Evolutionary conservation across 1,140 invertebrate species (phyloP).

Genomic region (Drosophila cardini): DNA sequence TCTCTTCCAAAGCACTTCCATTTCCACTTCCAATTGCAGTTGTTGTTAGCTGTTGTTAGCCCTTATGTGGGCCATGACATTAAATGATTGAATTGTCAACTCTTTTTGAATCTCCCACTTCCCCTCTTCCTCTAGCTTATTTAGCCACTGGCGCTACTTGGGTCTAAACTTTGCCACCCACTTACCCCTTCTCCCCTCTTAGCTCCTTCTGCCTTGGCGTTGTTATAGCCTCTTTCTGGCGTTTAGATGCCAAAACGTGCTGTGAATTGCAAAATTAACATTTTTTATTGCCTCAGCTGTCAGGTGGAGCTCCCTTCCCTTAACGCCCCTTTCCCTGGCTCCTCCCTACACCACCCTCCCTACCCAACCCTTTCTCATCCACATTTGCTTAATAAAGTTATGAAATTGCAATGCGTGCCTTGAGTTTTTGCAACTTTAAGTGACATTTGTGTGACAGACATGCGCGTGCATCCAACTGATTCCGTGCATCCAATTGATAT

Average conservation of each 20-base stretch:
- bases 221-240: slow-evolving; percentile 34
- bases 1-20: slow-evolving; percentile 1
- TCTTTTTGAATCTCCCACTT: slow-evolving; percentile 18
- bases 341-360: background rate
- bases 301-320: slow-evolving; percentile 19
- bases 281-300: slow-evolving; percentile 11
- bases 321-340: background rate
- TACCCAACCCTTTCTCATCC: too few relatives aligned
- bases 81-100: slow-evolving; percentile 76
- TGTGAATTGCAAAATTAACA: slow-evolving; percentile 12
- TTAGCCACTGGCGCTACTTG: slow-evolving; percentile 2
- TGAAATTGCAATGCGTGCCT: slow-evolving; percentile 74
- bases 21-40: slow-evolving; percentile 11
- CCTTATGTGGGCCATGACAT: slow-evolving; percentile 43
- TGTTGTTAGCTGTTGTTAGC: slow-evolving; percentile 14
- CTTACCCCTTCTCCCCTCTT: background rate
- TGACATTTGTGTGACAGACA: slow-evolving; percentile 82
- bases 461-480: slow-evolving; percentile 64
- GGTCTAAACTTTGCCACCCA: background rate
- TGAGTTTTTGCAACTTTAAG: slow-evolving; percentile 69
- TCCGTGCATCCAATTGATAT: too few relatives aligned
- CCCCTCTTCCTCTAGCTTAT: background rate
- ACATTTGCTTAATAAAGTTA: slow-evolving; percentile 62
- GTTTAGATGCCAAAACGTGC: slow-evolving; percentile 46
- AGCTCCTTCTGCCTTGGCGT: background rate